Base-by-base conservation (phyloP, 2,113 vertebrate species). In the Procapra przewalskii region DNA sequence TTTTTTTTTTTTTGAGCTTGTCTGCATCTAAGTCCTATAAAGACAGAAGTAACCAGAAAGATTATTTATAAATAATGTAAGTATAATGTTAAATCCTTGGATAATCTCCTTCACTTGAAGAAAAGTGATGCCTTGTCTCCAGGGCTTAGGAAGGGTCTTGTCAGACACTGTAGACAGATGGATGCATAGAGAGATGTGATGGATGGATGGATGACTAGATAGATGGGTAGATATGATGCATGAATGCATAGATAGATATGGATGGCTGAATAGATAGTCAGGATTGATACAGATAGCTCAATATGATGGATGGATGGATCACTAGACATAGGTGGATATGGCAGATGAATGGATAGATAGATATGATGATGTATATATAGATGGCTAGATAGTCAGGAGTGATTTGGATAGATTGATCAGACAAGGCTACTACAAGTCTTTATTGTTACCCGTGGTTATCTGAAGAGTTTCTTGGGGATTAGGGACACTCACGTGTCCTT, bases 391-490 rank as follows among this genome's bases (percentile, higher is more conserved):
- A 7, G 17, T 55, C 54, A 55, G 54, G 54, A 55, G 0, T 55
- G 54, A 55, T 55, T 3, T 8, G 8, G 19, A 55, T 21, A 21
- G 54, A 55, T 23, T 0, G 0, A 23, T 12, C 67, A 40, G 23
- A 14, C 1, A 25, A 60, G 33, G 7, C 0, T 5, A 17, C 2
- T 1, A 40, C 25, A 4, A 1, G 13, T 23, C 25, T 33, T 77
- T 3, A 6, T 1, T 3, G 2, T 14, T 6, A 12, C 23, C 43
- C 8, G 54, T 3, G 6, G 5, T 11, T 6, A 36, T n/a, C 25
- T n/a, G 23, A 9, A 55, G 3, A 7, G 36, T 7, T 60, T 59
- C 27, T 12, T 21, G 67, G 17, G 9, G 16, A 60, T 4, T 13
- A 0, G 43, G 23, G 21, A 12, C 50, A 13, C 59, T 17, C 50